Evolutionary conservation across 2,797 vertebrate species (phyloP), one percentile per base, ranked within the genome.

Genomic region (Gobionotothen gibberifrons): DNA sequence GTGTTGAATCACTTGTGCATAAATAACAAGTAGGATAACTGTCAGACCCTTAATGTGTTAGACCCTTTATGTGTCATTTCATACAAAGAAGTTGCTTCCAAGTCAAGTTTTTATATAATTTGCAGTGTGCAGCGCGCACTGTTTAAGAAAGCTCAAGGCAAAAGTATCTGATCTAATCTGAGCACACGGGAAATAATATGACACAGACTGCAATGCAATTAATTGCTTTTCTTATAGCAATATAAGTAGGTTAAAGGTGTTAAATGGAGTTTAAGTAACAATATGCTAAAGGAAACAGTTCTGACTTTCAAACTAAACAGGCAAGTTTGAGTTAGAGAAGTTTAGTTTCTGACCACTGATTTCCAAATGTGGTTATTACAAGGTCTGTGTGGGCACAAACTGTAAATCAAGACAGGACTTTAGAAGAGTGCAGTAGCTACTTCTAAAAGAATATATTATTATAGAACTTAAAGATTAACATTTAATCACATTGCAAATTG

Each of bases 51-150:
- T 55, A 53, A 19, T 47, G 12, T 48, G 19, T 55, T 14, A 47
- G 12, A 55, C 0, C 36, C 29, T 43, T 14, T 17, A 61, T 47
- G n/a, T 42, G 49, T 22, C 39, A 3, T 44, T 46, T 6, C 16
- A 21, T 8, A 43, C 7, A 53, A 60, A 63, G 26, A 58, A 16
- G 59, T 79, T 69, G 49, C 63, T 72, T 53, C 13, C 17, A 66
- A 4, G 64, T 73, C 39, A 43, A 60, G 36, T 55, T 59, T 63
- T 16, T 29, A 58, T 57, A 63, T 72, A 48, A 48, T 54, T 59
- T 58, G 5, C 43, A 4, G 14, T 67, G n/a, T 3, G 26, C 1
- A 5, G 22, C 2, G 16, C 1, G 5, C 26, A 59, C 43, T 62
- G 16, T 64, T 56, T 48, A 44, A 48, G 21, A 44, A 48, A 19